Evolutionary conservation across 2,888 invertebrate genomes (phyloP), one percentile per base, ranked within the genome.

Genomic region (Escarpia spicata): DNA sequence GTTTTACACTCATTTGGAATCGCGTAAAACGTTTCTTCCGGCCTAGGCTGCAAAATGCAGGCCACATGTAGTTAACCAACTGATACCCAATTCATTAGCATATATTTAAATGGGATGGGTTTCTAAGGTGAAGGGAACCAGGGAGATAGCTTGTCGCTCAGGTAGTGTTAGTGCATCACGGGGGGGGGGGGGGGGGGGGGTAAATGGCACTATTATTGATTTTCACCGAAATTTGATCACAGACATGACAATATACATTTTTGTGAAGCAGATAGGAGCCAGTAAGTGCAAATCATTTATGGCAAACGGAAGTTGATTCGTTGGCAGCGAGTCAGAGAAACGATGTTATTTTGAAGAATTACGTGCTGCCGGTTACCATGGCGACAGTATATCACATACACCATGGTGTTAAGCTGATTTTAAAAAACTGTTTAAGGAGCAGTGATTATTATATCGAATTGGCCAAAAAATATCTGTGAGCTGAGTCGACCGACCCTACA

Each of bases 51-150:
- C 75, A 75, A 75, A n/a, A n/a, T 19, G 6, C 6, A 19, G 75
- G 75, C 19, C 75, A 75, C 19, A 75, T 26, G 75, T 75, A n/a
- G 15, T 52, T 75, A 75, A 26, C 26, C 75, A n/a, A 75, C n/a
- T 75, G 75, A 75, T 75, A 75, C 75, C 75, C 26, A 75, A 75
- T n/a, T 75, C 75, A n/a, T 75, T 75, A 75, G 75, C 75, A 75
- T 26, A 75, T 75, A 75, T 75, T 75, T 75, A 26, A 75, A 75
- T 75, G 75, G n/a, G 75, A 75, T n/a, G n/a, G 75, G 75, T 75
- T 75, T 75, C 19, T 75, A 75, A 52, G 75, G 75, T 75, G n/a
- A 75, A 75, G 75, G 75, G 15, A 75, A 75, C 9, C 75, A 8
- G 75, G 75, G 19, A 75, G n/a, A 6, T 26, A 19, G 19, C 75